These are phyloP conservation scores for Shinisaurus crocodilurus DNA, from an alignment of 2,113 vertebrate genomes.

Conservation along the genomic window DNA sequence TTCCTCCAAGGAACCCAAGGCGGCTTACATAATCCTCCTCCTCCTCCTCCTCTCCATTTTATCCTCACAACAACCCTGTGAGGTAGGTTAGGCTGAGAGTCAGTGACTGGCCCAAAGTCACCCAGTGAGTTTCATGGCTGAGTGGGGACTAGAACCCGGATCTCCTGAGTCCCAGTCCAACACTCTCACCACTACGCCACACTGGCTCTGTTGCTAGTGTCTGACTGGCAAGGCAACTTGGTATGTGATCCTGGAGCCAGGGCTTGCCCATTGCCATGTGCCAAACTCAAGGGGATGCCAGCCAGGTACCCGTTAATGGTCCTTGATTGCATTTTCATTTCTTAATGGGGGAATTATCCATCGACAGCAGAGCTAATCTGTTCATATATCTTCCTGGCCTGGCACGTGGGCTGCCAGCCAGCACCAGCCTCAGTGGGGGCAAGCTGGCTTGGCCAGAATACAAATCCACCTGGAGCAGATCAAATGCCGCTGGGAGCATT, in stretches of 20 bases:
- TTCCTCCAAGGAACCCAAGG: too few species aligned
- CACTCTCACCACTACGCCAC: too few species aligned
- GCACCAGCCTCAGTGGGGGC: slow-evolving; percentile 54
- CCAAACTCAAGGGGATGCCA: slow-evolving; percentile 56
- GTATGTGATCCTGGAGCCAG: not conserved
- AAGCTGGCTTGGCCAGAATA: slow-evolving; percentile 63
- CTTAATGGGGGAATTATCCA: slow-evolving; percentile 73
- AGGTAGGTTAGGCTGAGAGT: too few species aligned
- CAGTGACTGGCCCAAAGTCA: too few species aligned
- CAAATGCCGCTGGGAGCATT: not conserved
- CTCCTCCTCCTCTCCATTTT: too few species aligned
- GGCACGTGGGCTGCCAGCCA: slow-evolving; percentile 68
- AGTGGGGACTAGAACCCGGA: too few species aligned
- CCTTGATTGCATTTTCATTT: slow-evolving; percentile 73
- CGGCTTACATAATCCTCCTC: too few species aligned
- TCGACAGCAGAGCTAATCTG: slow-evolving; percentile 67
- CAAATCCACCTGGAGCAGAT: slow-evolving; percentile 61
- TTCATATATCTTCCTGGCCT: slow-evolving; percentile 67
- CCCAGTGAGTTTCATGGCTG: too few species aligned
- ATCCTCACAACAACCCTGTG: too few species aligned
- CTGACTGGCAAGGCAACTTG: not conserved
- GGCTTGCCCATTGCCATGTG: not conserved
- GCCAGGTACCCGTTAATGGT: slow-evolving; percentile 66
- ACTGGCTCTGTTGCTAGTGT: too few species aligned
- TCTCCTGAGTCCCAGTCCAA: too few species aligned